Evolutionary conservation across 2,113 vertebrate genomes (phyloP).

Genomic region (Erpornis zantholeuca): DNA sequence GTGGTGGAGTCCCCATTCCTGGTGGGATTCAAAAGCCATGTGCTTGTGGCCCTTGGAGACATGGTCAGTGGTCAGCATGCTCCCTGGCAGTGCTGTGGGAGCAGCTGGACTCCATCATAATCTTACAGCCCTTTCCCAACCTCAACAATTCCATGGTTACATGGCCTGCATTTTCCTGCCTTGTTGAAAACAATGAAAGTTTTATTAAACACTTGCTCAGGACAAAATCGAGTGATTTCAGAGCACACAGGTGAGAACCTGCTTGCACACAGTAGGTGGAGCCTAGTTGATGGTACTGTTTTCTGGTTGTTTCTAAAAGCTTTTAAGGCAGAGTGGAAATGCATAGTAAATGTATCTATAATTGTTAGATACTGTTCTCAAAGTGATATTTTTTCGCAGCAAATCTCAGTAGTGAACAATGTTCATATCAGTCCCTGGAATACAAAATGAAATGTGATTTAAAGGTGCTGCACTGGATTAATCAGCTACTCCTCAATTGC

Average conservation of each 20-base stretch:
- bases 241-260: neutral
- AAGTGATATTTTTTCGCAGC: neutral
- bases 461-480: slow-evolving; percentile 3
- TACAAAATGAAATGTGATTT: slow-evolving; percentile 8
- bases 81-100: neutral
- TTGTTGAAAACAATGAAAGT: neutral
- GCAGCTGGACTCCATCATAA: rapidly evolving
- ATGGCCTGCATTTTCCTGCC: neutral
- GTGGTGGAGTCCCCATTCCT: neutral
- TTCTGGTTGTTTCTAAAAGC: neutral
- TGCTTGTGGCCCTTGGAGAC: neutral
- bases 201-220: neutral
- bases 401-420: neutral
- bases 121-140: neutral
- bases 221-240: neutral
- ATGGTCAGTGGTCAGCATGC: neutral
- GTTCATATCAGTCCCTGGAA: neutral
- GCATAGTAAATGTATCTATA: neutral
- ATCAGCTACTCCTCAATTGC: slow-evolving; percentile 25
- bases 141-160: neutral
- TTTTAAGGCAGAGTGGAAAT: neutral
- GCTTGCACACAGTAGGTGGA: neutral
- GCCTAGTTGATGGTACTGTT: neutral
- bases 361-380: neutral
- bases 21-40: rapidly evolving